Evolutionary conservation across 2,888 invertebrate genomes (phyloP).

Genomic region (Microchrysa polita): DNA sequence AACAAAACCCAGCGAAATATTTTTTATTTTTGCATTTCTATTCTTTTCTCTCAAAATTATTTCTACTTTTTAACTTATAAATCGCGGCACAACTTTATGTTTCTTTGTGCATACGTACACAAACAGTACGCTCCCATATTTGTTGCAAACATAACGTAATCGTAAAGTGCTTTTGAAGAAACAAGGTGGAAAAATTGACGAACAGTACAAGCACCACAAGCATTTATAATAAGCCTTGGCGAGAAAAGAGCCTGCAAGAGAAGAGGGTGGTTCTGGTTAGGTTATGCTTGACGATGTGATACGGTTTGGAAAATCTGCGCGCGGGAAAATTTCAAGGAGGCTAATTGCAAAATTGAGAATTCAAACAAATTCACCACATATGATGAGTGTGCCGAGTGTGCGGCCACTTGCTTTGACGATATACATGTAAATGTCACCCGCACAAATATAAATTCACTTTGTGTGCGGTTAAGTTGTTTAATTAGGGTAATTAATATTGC

Average conservation of each 20-base stretch:
- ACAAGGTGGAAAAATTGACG: constrained; percentile 15
- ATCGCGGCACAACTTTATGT: no score
- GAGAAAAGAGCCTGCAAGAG: no score
- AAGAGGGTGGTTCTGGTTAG: no score
- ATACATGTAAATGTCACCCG: constrained; percentile 22
- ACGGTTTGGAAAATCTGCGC: no score
- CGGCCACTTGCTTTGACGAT: constrained; percentile 40
- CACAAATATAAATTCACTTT: constrained; percentile 26
- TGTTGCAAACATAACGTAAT: not conserved
- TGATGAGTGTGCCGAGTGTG: no score
- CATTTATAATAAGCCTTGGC: no score
- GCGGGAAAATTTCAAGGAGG: constrained; percentile 27
- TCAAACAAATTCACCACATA: not conserved
- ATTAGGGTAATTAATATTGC: constrained; percentile 38
- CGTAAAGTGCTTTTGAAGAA: not conserved
- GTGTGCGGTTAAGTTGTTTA: constrained; percentile 38
- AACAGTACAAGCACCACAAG: not conserved
- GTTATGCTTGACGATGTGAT: no score
- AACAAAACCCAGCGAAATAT: no score
- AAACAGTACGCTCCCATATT: not conserved
- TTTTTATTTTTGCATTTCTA: no score
- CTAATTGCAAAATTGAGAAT: constrained; percentile 24
- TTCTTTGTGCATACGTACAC: no score
- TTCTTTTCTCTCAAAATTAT: no score
- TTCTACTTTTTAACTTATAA: no score